Evolutionary conservation across 2,797 vertebrate species (phyloP), one percentile per base, ranked within the genome.

Genomic region (Lithobates sylvaticus): DNA sequence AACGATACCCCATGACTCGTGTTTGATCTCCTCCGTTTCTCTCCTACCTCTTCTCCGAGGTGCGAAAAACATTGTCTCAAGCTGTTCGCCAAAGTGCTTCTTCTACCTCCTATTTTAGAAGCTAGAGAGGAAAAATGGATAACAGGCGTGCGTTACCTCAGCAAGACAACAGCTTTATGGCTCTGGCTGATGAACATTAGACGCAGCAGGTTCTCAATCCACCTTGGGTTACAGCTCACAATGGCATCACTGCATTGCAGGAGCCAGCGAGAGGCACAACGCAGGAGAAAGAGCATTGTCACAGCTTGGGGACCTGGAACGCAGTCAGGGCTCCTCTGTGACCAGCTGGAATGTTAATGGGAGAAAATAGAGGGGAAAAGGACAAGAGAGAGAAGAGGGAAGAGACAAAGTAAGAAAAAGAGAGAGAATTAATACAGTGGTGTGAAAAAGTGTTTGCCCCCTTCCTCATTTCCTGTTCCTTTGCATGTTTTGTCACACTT

Each of bases 341-440:
- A 85, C 84, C 75, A 82, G 75, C 74, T 88, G 87, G 84, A 88
- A 88, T 79, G 87, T 86, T 88, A 86, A 86, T 83, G 72, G 80
- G 70, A 26, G 54, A 79, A 83, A 86, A 74, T 42, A 50, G 64
- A 36, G 64, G 83, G 23, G 61, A 26, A 12, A 65, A 23, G 61
- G 61, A 65, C 7, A n/a, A 64, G 61, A 65, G 61, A 65, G n/a
- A 65, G n/a, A 65, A 26, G 61, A 65, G 7, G 61, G 10, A 26
- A 65, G 7, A 26, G n/a, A 65, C 61, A 9, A 10, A 64, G 8
- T 23, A 10, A 64, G 61, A 64, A 64, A 26, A 23, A 26, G 7
- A 26, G 44, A 47, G 15, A 15, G n/a, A n/a, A n/a, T n/a, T n/a
- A n/a, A n/a, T n/a, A n/a, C n/a, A n/a, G n/a, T n/a, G n/a, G n/a